Conservation (phyloP, 2,113 vertebrate genomes). For the Neolamprologus variostigma region DNA sequence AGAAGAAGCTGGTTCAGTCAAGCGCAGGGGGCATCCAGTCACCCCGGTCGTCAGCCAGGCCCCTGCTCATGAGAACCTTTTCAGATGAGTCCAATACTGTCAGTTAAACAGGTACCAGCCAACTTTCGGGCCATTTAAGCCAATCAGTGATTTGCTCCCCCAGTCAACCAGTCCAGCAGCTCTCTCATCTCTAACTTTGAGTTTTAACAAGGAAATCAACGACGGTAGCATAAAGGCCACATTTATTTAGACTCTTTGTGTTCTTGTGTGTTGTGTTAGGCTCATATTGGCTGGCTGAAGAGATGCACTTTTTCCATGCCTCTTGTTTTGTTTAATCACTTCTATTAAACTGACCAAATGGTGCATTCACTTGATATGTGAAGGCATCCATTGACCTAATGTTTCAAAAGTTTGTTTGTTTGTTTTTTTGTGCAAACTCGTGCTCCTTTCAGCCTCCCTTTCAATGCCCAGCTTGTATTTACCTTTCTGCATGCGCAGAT, state of each 20-base stretch:
- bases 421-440: not conserved
- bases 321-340: not conserved
- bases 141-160: constrained; percentile 32
- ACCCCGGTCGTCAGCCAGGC: constrained; percentile 85
- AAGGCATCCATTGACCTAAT: not conserved
- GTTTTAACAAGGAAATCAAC: constrained; percentile 12
- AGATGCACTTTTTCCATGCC: constrained; percentile 9
- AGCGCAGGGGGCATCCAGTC: constrained; percentile 73
- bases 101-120: constrained; percentile 91
- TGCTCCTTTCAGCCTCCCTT: constrained; percentile 57
- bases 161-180: not conserved
- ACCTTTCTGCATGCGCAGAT: constrained; percentile 31
- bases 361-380: not conserved
- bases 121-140: constrained; percentile 20
- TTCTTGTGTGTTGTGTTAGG: constrained; percentile 17
- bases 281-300: constrained; percentile 58
- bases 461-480: not conserved
- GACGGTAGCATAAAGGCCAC: not conserved
- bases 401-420: not conserved
- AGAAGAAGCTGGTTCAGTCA: constrained; percentile 82
- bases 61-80: constrained; percentile 98
- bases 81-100: constrained; percentile 94
- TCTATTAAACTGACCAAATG: not conserved
- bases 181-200: not conserved
- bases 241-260: not conserved